Percentiles rank a stretch among this genome's conserved stretches.
Evolutionary conservation across 2,797 vertebrate species (phyloP).

Genomic region (Merluccius polli): DNA sequence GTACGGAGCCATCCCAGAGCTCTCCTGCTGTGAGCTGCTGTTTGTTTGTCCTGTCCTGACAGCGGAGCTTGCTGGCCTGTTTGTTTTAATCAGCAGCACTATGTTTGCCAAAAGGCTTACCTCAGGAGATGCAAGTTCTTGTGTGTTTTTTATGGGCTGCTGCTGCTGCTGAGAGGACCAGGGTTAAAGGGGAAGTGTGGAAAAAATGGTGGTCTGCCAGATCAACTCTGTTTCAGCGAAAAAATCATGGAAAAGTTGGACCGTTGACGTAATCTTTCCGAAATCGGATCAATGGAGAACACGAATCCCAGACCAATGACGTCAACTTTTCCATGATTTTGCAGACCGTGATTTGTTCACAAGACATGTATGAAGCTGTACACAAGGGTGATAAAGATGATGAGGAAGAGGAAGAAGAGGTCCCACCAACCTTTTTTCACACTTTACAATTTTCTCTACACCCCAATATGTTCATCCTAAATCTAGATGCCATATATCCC

Average conservation of each 20-base stretch:
- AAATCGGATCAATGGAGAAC: neutral
- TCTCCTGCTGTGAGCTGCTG: constrained; percentile 49
- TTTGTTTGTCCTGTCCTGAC: constrained; percentile 61
- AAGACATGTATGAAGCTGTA: neutral
- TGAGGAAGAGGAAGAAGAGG: neutral
- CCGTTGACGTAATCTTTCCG: neutral
- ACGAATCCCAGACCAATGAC: neutral
- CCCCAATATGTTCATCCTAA: neutral
- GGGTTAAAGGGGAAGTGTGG: neutral
- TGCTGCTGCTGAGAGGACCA: constrained; percentile 42
- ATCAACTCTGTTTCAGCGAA: neutral
- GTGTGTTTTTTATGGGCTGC: constrained; percentile 50
- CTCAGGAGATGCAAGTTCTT: constrained; percentile 61
- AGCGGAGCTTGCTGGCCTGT: constrained; percentile 50
- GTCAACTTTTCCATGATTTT: neutral
- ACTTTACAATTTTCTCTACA: neutral
- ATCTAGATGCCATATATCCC: neutral
- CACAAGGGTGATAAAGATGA: neutral
- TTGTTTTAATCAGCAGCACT: constrained; percentile 69
- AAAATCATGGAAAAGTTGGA: too few relatives aligned
- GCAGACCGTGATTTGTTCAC: neutral
- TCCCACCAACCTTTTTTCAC: too few relatives aligned
- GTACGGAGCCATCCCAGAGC: constrained; percentile 38
- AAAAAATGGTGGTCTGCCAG: too few relatives aligned
- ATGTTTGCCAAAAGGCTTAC: constrained; percentile 71